Percentiles rank a stretch among this genome's conserved stretches.
phyloP scores from a whole-genome alignment of 2,888 invertebrate species.

The Drosophila sordidapex region DNA sequence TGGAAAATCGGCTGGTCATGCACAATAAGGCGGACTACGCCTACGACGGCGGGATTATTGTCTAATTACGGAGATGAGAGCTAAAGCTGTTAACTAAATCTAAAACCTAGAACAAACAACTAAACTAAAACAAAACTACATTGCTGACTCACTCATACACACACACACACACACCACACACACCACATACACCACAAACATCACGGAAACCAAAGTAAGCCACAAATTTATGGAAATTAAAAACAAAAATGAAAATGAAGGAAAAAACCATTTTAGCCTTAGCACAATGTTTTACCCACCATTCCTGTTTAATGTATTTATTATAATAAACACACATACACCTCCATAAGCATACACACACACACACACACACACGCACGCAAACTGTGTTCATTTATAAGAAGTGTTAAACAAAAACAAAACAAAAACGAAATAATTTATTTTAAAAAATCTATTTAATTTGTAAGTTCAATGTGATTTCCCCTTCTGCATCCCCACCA shows the following conservation, averaged over 20 bases:
- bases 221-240: slow-evolving; percentile 12
- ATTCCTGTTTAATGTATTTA: slow-evolving; percentile 76
- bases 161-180: slow-evolving; percentile 30
- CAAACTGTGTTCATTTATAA: slow-evolving; percentile 73
- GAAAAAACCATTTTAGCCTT: slow-evolving; percentile 76
- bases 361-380: slow-evolving; percentile 46
- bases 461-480: slow-evolving; percentile 74
- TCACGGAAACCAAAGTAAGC: slow-evolving; percentile 42
- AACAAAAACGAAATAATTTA: slow-evolving; percentile 19
- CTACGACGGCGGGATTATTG: slow-evolving; percentile 91
- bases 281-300: slow-evolving; percentile 79
- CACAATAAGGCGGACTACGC: slow-evolving; percentile 99
- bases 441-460: slow-evolving; percentile 51
- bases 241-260: slow-evolving; percentile 15
- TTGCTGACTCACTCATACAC: slow-evolving; percentile 39
- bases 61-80: slow-evolving; percentile 40
- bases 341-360: slow-evolving; percentile 29
- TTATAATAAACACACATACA: slow-evolving; percentile 49
- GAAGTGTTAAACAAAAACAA: slow-evolving; percentile 12
- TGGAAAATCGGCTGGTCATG: slow-evolving; percentile 98
- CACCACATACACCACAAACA: slow-evolving; percentile 39
- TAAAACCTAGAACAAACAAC: slow-evolving; percentile 47
- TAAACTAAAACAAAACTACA: slow-evolving; percentile 33
- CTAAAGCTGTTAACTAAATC: slow-evolving; percentile 39
- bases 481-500: not conserved